Conservation (phyloP, 2,888 invertebrate species). For the Lampropteryx suffumata region DNA sequence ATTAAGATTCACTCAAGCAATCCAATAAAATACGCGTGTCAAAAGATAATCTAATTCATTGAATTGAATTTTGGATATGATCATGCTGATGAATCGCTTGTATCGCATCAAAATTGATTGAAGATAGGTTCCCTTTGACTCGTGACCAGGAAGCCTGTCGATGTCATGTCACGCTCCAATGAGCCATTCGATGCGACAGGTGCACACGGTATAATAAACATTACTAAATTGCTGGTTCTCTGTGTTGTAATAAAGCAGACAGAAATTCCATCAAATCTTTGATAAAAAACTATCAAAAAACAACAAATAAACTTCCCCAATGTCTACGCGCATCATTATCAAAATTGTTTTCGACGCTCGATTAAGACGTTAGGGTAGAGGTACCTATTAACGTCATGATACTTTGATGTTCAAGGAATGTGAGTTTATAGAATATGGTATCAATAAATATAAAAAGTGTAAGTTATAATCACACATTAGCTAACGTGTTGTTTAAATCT, state of each 20-base stretch:
- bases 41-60: too few relatives aligned
- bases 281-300: too few relatives aligned
- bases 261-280: not conserved
- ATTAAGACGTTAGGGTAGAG: slow-evolving; percentile 63
- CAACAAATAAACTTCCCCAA: slow-evolving; percentile 17
- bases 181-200: slow-evolving; percentile 69
- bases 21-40: too few relatives aligned
- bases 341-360: slow-evolving; percentile 53
- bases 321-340: slow-evolving; percentile 52
- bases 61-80: not conserved
- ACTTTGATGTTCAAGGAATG: slow-evolving; percentile 19
- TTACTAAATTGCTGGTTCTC: slow-evolving; percentile 11
- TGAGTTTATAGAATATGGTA: not conserved
- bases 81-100: not conserved
- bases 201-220: slow-evolving; percentile 40
- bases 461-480: too few relatives aligned
- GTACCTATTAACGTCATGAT: slow-evolving; percentile 24
- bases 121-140: slow-evolving; percentile 29
- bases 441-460: too few relatives aligned
- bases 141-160: slow-evolving; percentile 46
- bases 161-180: slow-evolving; percentile 58
- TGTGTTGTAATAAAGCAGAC: not conserved
- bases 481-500: too few relatives aligned
- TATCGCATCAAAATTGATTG: not conserved
- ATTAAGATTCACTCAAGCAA: too few relatives aligned